Conservation (phyloP, 2,797 vertebrate genomes). For the Etheostoma perlongum region DNA sequence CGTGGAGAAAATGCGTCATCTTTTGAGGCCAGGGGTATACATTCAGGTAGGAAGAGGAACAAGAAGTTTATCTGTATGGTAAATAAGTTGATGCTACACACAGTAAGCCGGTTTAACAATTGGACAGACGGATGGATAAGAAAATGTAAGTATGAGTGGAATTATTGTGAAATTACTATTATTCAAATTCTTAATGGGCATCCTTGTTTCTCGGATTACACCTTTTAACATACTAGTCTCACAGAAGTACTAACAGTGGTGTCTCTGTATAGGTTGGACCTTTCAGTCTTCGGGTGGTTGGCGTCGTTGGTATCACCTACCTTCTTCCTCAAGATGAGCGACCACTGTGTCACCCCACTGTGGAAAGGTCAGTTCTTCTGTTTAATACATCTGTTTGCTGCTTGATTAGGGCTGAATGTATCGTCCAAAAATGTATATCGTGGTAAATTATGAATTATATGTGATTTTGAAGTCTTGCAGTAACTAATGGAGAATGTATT, state of each 20-base stretch:
- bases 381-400: not conserved
- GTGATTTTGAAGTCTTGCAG: too few species aligned
- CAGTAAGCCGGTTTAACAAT: not conserved
- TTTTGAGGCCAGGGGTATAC: slow-evolving; percentile 93
- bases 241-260: not conserved
- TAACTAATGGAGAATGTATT: not conserved
- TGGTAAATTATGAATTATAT: not conserved
- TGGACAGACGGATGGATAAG: fast-evolving
- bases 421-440: not conserved
- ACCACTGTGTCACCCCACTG: slow-evolving; percentile 95
- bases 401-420: not conserved
- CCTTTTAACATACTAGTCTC: not conserved
- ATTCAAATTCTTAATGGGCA: not conserved
- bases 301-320: slow-evolving; percentile 97
- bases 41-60: slow-evolving; percentile 87
- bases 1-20: slow-evolving; percentile 98
- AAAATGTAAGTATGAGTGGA: not conserved
- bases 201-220: not conserved
- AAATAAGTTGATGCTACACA: not conserved
- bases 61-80: not conserved
- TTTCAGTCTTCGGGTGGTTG: slow-evolving; percentile 96
- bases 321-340: slow-evolving; percentile 96
- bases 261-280: slow-evolving; percentile 90
- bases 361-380: slow-evolving; percentile 90
- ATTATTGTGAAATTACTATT: not conserved